These are phyloP conservation scores for Neostethus bicornis DNA, from an alignment of 2,797 vertebrate species.

Conservation along the genomic window DNA sequence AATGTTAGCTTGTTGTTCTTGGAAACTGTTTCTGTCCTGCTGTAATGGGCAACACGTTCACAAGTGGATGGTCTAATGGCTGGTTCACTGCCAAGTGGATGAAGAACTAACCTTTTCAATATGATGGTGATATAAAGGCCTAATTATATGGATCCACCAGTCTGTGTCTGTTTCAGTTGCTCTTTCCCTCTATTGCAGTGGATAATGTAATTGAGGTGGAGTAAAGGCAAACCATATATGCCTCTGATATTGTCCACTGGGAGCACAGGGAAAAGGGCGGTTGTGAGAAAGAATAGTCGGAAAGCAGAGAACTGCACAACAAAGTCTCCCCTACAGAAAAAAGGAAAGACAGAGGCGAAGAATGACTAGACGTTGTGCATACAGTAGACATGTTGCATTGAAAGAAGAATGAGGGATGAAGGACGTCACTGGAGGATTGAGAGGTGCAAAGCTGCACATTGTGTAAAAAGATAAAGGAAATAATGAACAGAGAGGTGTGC, in stretches of 20 bases:
- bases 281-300: background rate
- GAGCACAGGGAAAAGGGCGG: slow-evolving; percentile 1
- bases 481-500: slow-evolving; percentile 3
- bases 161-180: slow-evolving; percentile 19
- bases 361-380: background rate
- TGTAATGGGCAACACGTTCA: slow-evolving; percentile 11
- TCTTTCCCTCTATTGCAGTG: slow-evolving; percentile 11
- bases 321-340: slow-evolving; percentile 13
- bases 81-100: slow-evolving; percentile 30
- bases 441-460: slow-evolving; percentile 11
- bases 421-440: slow-evolving; percentile 8
- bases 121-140: slow-evolving; percentile 21
- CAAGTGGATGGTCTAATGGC: slow-evolving; percentile 5
- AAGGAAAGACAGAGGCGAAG: slow-evolving; percentile 1
- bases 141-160: slow-evolving; percentile 36
- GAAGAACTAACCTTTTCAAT: slow-evolving; percentile 26
- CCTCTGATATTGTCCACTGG: slow-evolving; percentile 21
- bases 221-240: slow-evolving; percentile 37
- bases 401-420: background rate
- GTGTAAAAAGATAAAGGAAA: background rate
- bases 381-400: background rate
- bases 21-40: slow-evolving; percentile 11
- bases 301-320: slow-evolving; percentile 6
- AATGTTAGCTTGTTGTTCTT: background rate
- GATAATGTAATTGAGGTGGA: slow-evolving; percentile 39